Evolutionary conservation across 2,888 invertebrate species (phyloP).

Genomic region (Pollenia angustigena): DNA sequence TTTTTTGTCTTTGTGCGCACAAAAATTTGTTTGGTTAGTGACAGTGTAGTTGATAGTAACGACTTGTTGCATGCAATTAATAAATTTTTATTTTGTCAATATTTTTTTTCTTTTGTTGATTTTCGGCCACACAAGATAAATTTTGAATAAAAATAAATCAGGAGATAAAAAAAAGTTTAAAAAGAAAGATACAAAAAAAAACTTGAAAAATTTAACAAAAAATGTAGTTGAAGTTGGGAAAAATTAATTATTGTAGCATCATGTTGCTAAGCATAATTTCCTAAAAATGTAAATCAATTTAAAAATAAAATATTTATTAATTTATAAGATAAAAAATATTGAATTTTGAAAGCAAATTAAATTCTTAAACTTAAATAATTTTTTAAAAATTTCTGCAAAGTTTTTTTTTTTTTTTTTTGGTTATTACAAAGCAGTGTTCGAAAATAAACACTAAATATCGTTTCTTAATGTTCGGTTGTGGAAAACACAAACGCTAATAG

Average conservation of each 20-base stretch:
- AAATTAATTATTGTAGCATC: background rate
- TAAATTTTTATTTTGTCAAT: conserved; percentile 58
- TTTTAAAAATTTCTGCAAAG: too few relatives aligned
- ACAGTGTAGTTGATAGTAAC: conserved; percentile 67
- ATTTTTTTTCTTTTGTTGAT: background rate
- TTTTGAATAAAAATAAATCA: background rate
- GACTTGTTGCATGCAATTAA: conserved; percentile 65
- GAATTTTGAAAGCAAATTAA: background rate
- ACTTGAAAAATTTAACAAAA: too few relatives aligned
- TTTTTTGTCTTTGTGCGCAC: conserved; percentile 41
- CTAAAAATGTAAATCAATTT: background rate
- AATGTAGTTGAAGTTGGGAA: too few relatives aligned
- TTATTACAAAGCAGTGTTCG: too few relatives aligned
- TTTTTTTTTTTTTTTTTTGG: too few relatives aligned
- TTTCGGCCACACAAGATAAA: conserved; percentile 52
- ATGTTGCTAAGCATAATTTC: background rate
- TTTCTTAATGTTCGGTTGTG: too few relatives aligned
- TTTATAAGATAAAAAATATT: background rate
- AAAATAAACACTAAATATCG: too few relatives aligned
- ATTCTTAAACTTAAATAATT: too few relatives aligned
- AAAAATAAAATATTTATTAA: background rate
- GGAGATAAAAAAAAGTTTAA: too few relatives aligned
- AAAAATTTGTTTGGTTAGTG: conserved; percentile 58
- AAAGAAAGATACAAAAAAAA: too few relatives aligned
- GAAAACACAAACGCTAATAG: too few relatives aligned